These are phyloP conservation scores for Pandemis corylana DNA, from an alignment of 2,888 invertebrate species.

Conservation along the genomic window DNA sequence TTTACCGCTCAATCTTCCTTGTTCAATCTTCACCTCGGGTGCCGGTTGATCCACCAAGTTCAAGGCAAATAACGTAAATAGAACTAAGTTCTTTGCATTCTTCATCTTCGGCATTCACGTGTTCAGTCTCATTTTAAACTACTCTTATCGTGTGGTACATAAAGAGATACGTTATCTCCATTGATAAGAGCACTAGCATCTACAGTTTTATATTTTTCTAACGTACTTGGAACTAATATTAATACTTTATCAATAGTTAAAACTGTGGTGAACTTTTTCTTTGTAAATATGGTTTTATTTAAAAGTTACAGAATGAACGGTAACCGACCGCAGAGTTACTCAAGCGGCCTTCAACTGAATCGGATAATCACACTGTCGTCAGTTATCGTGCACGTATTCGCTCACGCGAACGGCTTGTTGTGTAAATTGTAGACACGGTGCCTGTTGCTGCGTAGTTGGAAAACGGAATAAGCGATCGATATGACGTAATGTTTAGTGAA, in stretches of 20 bases:
- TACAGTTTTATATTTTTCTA: neutral
- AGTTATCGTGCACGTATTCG: neutral
- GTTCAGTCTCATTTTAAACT: neutral
- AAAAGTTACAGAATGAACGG: neutral
- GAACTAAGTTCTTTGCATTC: conserved; percentile 32
- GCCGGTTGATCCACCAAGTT: conserved; percentile 45
- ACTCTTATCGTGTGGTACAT: neutral
- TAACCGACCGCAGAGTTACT: conserved; percentile 8
- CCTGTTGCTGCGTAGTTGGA: neutral
- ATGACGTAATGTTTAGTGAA: neutral
- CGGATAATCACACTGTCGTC: neutral
- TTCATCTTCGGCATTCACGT: conserved; percentile 31
- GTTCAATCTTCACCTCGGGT: conserved; percentile 41
- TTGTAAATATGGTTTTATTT: neutral
- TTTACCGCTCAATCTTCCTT: conserved; percentile 43
- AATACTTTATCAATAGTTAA: neutral
- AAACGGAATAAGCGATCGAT: neutral
- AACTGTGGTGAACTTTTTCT: neutral
- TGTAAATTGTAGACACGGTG: neutral
- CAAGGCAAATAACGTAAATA: conserved; percentile 43
- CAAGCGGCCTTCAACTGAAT: conserved; percentile 17
- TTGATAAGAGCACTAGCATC: conserved; percentile 3
- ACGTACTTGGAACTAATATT: neutral
- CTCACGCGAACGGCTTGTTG: neutral
- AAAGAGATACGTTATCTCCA: conserved; percentile 4